Conservation (phyloP, 2,797 vertebrate genomes). For the Spondyliosoma cantharus region DNA sequence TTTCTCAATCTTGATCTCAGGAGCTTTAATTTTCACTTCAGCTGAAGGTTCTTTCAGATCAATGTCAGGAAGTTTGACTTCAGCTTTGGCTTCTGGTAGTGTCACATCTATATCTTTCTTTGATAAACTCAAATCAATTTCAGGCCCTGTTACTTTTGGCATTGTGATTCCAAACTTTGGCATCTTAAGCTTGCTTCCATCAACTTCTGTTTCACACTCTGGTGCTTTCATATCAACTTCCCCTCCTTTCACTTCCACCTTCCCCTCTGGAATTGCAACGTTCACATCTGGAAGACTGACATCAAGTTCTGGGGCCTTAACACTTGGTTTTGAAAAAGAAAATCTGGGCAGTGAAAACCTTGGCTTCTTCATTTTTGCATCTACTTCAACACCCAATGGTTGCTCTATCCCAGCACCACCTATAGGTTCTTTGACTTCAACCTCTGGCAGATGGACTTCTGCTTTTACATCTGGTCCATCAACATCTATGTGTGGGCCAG, state of each 20-base stretch:
- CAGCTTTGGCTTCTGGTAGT: slow-evolving; percentile 26
- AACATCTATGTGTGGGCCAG: neutral
- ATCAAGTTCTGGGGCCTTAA: neutral
- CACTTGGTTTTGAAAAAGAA: too few species aligned
- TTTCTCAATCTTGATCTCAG: slow-evolving; percentile 21
- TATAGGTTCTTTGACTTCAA: neutral
- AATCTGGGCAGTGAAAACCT: too few species aligned
- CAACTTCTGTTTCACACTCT: neutral
- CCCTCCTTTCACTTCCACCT: neutral
- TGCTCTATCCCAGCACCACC: too few species aligned
- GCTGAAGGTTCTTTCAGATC: slow-evolving; percentile 30
- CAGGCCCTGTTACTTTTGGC: slow-evolving; percentile 21
- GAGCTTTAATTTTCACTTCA: slow-evolving; percentile 10
- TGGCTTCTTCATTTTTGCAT: too few species aligned
- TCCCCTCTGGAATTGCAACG: neutral
- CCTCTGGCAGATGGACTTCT: neutral
- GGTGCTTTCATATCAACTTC: neutral
- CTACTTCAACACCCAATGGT: too few species aligned
- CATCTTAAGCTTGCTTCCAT: slow-evolving; percentile 14
- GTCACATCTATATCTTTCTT: slow-evolving; percentile 34
- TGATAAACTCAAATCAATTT: slow-evolving; percentile 28
- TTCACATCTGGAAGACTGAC: neutral
- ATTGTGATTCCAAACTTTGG: accelerated
- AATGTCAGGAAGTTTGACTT: slow-evolving; percentile 39
- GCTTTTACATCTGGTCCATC: neutral